Evolutionary conservation across 1,140 invertebrate genomes (phyloP).

Genomic region (Pemphigus obesinymphae): DNA sequence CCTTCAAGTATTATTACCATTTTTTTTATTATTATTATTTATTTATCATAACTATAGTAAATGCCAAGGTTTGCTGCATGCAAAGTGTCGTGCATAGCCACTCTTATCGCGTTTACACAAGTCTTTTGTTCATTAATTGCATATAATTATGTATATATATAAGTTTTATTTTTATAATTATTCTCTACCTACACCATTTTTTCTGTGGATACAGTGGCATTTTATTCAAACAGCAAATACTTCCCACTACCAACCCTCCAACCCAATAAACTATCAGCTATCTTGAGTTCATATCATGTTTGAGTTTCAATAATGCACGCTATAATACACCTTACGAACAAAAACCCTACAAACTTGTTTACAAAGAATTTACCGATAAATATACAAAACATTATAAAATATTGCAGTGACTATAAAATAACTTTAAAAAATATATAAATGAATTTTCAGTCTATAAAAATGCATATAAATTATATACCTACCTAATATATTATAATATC

Average conservation of each 20-base stretch:
- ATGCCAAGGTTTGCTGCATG: constrained; percentile 14
- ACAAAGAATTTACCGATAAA: background rate
- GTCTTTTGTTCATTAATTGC: constrained; percentile 41
- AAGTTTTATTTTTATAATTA: constrained; percentile 19
- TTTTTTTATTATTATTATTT: background rate
- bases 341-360: background rate
- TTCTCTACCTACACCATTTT: constrained; percentile 13
- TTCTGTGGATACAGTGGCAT: constrained; percentile 14
- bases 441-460: background rate
- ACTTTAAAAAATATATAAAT: background rate
- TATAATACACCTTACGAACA: constrained; percentile 3
- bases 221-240: constrained; percentile 12
- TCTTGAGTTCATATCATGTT: constrained; percentile 25
- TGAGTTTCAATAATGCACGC: constrained; percentile 34
- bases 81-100: constrained; percentile 28
- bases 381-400: background rate
- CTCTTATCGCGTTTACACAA: constrained; percentile 36
- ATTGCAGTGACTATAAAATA: background rate
- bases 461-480: too few species aligned
- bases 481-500: background rate
- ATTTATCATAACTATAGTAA: background rate
- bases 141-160: background rate
- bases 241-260: constrained; percentile 1
- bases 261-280: constrained; percentile 29
- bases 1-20: background rate